A percentile compares a stretch with the other conserved stretches of the same genome.
These are phyloP conservation scores for Pocillopora grandis DNA, from an alignment of 92 coral and sea anemone species.

Conservation along the genomic window DNA sequence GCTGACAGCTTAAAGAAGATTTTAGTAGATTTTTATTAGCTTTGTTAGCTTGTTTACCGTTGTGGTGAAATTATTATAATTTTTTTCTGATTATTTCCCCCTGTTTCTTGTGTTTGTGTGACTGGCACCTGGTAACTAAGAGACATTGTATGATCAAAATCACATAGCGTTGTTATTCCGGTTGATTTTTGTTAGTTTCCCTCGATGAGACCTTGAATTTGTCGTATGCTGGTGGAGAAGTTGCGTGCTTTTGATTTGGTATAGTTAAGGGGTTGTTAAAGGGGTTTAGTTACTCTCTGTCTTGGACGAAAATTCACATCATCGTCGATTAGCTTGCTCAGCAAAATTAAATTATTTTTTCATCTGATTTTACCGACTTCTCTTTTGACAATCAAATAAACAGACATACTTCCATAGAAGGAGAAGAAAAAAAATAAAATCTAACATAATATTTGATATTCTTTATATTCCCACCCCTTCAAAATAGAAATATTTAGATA, in stretches of 20 bases:
- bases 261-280: background rate
- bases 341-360: slow-evolving; percentile 36
- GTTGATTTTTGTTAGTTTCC: background rate
- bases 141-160: slow-evolving; percentile 3
- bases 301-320: background rate
- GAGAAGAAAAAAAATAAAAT: slow-evolving; percentile 3
- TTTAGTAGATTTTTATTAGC: slow-evolving; percentile 3
- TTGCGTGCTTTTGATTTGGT: slow-evolving; percentile 16
- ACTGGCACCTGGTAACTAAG: background rate
- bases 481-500: background rate
- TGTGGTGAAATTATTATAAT: background rate
- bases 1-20: background rate
- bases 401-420: slow-evolving; percentile 12
- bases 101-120: background rate
- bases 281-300: slow-evolving; percentile 1
- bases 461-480: slow-evolving; percentile 32
- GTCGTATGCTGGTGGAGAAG: background rate
- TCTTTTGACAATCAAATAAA: background rate
- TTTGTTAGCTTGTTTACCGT: background rate
- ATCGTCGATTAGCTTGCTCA: background rate
- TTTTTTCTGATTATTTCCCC: background rate
- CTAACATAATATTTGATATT: slow-evolving; percentile 44
- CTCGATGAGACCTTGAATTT: background rate
- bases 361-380: slow-evolving; percentile 35
- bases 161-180: background rate